Conservation (phyloP, 2,113 vertebrate genomes). For the Notothenia rossii region DNA sequence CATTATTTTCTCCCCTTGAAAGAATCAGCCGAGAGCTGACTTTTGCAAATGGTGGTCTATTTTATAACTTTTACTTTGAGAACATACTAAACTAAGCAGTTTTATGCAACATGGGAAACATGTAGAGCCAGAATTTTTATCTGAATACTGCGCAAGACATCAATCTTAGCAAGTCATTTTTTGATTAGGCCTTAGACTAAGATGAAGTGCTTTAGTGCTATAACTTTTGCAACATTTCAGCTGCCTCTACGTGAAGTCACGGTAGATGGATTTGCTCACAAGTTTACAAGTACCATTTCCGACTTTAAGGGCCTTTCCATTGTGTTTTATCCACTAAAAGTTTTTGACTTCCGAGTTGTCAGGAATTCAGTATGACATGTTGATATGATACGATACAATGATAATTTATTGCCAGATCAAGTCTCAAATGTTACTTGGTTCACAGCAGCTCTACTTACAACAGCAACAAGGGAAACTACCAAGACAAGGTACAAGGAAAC, state of each 20-base stretch:
- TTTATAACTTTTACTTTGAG: neutral
- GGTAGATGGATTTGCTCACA: too few relatives aligned
- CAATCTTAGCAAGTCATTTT: neutral
- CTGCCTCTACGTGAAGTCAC: too few relatives aligned
- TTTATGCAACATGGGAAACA: neutral
- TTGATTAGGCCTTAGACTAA: neutral
- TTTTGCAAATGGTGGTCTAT: neutral
- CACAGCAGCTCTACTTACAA: too few relatives aligned
- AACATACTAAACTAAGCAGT: neutral
- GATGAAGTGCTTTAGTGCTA: neutral
- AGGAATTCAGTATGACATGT: neutral
- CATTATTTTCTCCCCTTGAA: constrained; percentile 33
- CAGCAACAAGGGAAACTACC: too few relatives aligned
- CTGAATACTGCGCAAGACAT: neutral
- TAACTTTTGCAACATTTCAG: too few relatives aligned
- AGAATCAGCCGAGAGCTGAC: constrained; percentile 21
- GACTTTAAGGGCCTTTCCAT: too few relatives aligned
- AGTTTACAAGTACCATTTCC: too few relatives aligned
- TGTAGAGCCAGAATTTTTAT: neutral
- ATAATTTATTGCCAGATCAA: too few relatives aligned
- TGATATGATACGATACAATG: neutral
- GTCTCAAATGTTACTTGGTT: too few relatives aligned
- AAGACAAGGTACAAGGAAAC: too few relatives aligned
- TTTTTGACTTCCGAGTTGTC: too few relatives aligned
- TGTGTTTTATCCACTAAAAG: too few relatives aligned